Base-by-base conservation (phyloP, 2,888 invertebrate species). In the Aphidius colemani region DNA sequence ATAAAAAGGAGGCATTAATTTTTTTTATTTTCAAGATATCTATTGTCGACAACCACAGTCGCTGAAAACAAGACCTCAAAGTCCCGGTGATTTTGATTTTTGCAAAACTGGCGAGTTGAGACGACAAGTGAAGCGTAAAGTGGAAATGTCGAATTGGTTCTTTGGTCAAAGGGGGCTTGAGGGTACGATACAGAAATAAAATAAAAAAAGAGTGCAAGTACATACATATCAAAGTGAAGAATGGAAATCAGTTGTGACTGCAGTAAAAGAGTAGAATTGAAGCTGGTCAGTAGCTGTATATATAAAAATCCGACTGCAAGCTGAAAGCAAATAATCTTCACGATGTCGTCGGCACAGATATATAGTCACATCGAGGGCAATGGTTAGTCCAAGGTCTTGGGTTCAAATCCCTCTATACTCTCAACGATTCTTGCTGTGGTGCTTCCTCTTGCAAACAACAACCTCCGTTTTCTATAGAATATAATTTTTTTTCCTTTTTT, bases 311-410 rank as follows among this genome's bases (percentile, higher is more conserved):
- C 30, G 30, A 30, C 30, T 30, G 30, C 30, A 30, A 30, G 30
- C 30, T 30, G 5, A 30, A 30, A 30, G 30, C 30, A 30, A 30
- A 30, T 30, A 30, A 30, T 30, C 30, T 30, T 30, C 30, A 30
- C 61, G 64, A 62, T 44, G 40, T 46, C 74, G 70, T 71, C 67
- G 70, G 64, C 68, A 67, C 70, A 72, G 72, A 72, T 70, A 76
- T 76, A 78, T 78, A 78, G 76, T 77, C 77, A 30, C 30, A 81
- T 79, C 76, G 80, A 79, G 81, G 79, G 80, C 81, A 81, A 81
- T 80, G 81, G 78, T 81, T 81, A 78, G 78, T 78, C 80, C 81
- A 81, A 81, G 81, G 81, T 78, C 81, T 79, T 71, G 74, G 77
- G 79, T 81, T 78, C 79, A 79, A 80, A 76, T 57, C 74, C 79